Evolutionary conservation across 1,140 invertebrate genomes (phyloP), one percentile per base, ranked within the genome.

Genomic region (Micrasema longulum): DNA sequence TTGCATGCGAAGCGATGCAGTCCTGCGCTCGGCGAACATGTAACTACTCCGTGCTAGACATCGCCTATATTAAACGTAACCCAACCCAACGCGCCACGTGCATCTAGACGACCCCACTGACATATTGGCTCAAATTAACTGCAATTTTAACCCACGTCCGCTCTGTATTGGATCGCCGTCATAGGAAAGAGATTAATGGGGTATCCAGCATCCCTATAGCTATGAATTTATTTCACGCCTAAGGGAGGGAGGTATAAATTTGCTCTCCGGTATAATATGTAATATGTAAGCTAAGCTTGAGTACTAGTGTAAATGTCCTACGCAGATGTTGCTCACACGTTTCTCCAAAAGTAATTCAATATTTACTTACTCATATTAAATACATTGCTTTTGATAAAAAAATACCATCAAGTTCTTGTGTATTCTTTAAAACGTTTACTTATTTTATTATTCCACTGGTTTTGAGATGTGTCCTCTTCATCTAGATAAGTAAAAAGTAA

Each of bases 51-150:
- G 50, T 35, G 50, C 50, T 3, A 12, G 50, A 22, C 50, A 22
- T 12, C 23, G 55, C 55, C 31, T 60, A 23, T 26, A 45, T 43
- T 31, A 45, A 43, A 60, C 35, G 18, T 36, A 18, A 38, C 31
- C 16, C 7, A 31, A 18, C 38, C 38, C 38, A 38, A 63, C 60
- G 60, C 45, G 60, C 60, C 23, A 18, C n/a, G 9, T 11, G 5
- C 26, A 31, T 35, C n/a, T 20, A 1, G 12, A 52, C 23, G 3
- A 38, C 60, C 62, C 48, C 63, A 60, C 38, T 66, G 73, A 71
- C 73, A 74, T 71, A 74, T 74, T 71, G 73, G 63, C 64, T 71
- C 64, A 71, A 74, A 74, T 74, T 74, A 74, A 74, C 68, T 74
- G 73, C 68, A 74, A 74, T 74, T 74, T 74, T 68, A 69, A 64